phyloP scores from a whole-genome alignment of 2,113 vertebrate genomes.

The Mesembrinibis cayennensis region DNA sequence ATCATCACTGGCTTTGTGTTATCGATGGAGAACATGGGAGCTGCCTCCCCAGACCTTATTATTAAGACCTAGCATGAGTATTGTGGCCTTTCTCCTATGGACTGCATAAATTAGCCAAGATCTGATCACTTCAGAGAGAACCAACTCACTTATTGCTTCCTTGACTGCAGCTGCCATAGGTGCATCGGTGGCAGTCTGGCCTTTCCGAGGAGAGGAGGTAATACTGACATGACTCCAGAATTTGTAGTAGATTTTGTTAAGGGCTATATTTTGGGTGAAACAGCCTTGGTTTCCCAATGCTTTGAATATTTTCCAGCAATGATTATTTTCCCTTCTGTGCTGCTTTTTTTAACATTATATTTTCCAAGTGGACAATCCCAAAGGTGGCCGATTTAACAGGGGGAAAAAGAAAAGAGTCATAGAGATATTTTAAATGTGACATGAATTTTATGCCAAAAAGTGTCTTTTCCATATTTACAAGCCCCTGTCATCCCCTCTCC shows the following conservation, averaged over 20 bases:
- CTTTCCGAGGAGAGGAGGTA: background rate
- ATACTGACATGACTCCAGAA: background rate
- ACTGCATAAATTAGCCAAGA: background rate
- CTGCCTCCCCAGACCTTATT: background rate
- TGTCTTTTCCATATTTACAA: constrained; percentile 70
- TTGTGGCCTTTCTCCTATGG: background rate
- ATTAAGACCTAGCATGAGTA: background rate
- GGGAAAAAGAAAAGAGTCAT: background rate
- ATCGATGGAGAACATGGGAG: fast-evolving
- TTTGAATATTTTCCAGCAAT: constrained; percentile 39
- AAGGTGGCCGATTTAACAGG: background rate
- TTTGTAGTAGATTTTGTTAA: background rate
- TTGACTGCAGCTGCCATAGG: background rate
- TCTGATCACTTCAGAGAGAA: background rate
- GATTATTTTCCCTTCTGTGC: background rate
- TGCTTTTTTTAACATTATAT: constrained; percentile 16
- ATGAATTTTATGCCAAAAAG: constrained; percentile 55
- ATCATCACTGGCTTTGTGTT: background rate
- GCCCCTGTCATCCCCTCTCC: constrained; percentile 59
- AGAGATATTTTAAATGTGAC: constrained; percentile 2
- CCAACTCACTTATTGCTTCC: background rate
- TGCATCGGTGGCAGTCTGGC: background rate
- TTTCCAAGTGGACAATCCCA: constrained; percentile 51
- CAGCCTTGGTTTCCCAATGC: background rate
- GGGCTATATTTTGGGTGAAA: background rate